phyloP scores from a whole-genome alignment of 2,797 vertebrate genomes.

The Coregonus ussuriensis region DNA sequence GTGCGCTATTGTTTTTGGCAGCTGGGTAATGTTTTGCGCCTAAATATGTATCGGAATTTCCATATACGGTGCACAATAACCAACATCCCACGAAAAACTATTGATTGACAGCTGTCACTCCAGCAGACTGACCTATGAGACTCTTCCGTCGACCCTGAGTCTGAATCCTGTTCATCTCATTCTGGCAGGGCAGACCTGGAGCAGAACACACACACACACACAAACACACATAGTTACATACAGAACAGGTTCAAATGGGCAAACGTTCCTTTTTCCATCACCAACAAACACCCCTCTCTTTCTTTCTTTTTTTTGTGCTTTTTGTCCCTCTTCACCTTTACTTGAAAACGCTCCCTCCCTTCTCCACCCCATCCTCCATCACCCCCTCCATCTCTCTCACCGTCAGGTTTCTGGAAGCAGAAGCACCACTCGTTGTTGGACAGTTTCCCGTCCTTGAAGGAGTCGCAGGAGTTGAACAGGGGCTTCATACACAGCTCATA shows the following conservation, averaged over 20 bases:
- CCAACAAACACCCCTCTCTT: background rate
- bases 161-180: slow-evolving; percentile 15
- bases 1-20: background rate
- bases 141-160: slow-evolving; percentile 14
- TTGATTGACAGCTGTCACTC: slow-evolving; percentile 11
- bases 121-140: slow-evolving; percentile 9
- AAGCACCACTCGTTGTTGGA: slow-evolving; percentile 99
- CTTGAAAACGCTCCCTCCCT: too few species aligned
- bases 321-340: too few species aligned
- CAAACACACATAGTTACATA: background rate
- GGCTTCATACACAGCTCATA: slow-evolving; percentile 95
- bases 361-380: background rate
- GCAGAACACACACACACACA: background rate
- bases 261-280: background rate
- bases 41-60: background rate
- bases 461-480: slow-evolving; percentile 96
- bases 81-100: too few species aligned
- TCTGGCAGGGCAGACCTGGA: slow-evolving; percentile 18
- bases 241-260: background rate
- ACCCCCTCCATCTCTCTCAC: slow-evolving; percentile 58
- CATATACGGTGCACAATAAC: too few species aligned
- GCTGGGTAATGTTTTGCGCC: background rate
- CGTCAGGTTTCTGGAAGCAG: slow-evolving; percentile 92
- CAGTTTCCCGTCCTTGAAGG: slow-evolving; percentile 96
- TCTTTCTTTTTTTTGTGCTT: too few species aligned